A percentile compares a stretch with the other conserved stretches of the same genome.
Conservation (phyloP, 1,140 invertebrate species). For the Ceratitis capitata region DNA sequence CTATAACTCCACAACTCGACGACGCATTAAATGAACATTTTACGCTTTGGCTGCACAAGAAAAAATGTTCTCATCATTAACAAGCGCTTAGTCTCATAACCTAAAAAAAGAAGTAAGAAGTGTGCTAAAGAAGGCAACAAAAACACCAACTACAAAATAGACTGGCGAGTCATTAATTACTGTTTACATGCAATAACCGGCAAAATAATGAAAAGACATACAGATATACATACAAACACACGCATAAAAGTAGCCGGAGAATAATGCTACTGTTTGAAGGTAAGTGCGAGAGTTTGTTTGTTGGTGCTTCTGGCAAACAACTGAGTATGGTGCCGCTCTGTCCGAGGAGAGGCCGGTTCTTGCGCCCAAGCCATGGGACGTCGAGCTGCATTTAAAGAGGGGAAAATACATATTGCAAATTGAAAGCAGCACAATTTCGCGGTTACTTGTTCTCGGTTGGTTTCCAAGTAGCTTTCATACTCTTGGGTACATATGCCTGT, state of each 20-base stretch:
- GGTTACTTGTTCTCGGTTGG: not conserved
- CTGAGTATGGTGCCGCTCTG: not conserved
- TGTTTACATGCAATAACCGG: slow-evolving; percentile 20
- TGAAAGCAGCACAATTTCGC: slow-evolving; percentile 30
- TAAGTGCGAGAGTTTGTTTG: not conserved
- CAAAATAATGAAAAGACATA: not conserved
- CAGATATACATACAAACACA: not conserved
- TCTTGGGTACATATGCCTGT: not conserved
- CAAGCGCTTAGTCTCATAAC: not conserved
- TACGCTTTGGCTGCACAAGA: not conserved
- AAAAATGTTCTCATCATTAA: slow-evolving; percentile 30
- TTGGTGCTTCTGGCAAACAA: not conserved
- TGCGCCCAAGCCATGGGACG: too few relatives aligned
- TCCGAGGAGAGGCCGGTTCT: not conserved
- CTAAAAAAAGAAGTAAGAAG: slow-evolving; percentile 16
- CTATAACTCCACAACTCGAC: not conserved
- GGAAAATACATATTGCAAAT: not conserved
- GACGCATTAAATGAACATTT: not conserved
- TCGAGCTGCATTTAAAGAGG: not conserved
- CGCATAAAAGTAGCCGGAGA: not conserved
- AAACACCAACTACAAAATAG: not conserved
- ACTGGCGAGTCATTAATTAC: slow-evolving; percentile 30
- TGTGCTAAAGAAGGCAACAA: not conserved
- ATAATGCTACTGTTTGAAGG: not conserved
- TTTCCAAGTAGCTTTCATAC: not conserved